A percentile compares a stretch with the other conserved stretches of the same genome.
Conservation (phyloP, 2,797 vertebrate genomes). For the Lophura swinhoii region DNA sequence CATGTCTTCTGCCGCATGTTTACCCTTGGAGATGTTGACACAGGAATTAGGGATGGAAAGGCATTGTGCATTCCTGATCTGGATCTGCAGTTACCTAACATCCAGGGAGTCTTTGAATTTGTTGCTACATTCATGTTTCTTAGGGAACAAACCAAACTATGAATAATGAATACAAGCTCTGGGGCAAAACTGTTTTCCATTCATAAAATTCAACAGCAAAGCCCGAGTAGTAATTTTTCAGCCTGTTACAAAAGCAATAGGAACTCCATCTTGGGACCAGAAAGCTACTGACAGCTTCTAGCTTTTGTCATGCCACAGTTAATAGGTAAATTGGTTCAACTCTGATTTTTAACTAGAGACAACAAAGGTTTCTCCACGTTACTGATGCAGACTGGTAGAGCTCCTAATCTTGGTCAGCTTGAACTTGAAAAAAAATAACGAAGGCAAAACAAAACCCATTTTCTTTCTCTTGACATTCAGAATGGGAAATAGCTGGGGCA, state of each 20-base stretch:
- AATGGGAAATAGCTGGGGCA: conserved; percentile 8
- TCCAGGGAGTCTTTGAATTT: not conserved
- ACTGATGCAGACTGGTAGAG: not conserved
- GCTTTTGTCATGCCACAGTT: not conserved
- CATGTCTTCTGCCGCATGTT: not conserved
- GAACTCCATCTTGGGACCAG: not conserved
- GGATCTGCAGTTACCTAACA: not conserved
- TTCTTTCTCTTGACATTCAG: conserved; percentile 5
- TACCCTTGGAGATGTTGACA: not conserved
- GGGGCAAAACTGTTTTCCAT: not conserved
- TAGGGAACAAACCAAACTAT: not conserved
- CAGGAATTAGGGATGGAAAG: not conserved
- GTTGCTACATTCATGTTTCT: conserved; percentile 24
- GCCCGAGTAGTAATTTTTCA: not conserved
- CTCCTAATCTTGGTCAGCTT: not conserved
- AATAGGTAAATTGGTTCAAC: not conserved
- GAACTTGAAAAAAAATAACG: conserved; percentile 1
- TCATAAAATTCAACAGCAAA: conserved; percentile 36
- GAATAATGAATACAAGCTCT: conserved; percentile 40
- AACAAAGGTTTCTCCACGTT: not conserved
- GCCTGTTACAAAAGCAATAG: not conserved
- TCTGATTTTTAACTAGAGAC: conserved; percentile 11
- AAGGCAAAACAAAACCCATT: not conserved
- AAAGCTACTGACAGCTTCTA: not conserved
- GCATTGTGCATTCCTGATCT: not conserved